Conservation (phyloP, 2,797 vertebrate species). For the Hydrophis major region DNA sequence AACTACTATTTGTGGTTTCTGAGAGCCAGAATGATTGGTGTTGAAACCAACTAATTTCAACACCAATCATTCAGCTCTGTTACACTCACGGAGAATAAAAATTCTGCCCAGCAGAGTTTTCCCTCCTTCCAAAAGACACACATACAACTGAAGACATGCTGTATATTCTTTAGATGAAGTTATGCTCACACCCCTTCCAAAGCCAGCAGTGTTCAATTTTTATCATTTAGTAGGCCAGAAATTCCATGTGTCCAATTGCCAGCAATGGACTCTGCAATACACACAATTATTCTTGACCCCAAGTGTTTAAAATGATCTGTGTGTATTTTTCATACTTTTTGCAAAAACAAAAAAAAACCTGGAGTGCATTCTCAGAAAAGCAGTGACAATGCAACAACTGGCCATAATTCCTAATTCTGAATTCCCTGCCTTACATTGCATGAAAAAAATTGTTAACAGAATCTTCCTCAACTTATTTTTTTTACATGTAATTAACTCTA, state of each 20-base stretch:
- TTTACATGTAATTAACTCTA: background rate
- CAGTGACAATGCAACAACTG: conserved; percentile 66
- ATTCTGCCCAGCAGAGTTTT: conserved; percentile 55
- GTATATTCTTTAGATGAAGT: conserved; percentile 45
- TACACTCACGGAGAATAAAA: conserved; percentile 30
- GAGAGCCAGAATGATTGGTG: conserved; percentile 8
- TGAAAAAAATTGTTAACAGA: conserved; percentile 17
- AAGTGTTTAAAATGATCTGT: conserved; percentile 33
- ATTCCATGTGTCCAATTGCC: conserved; percentile 59
- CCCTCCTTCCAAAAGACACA: conserved; percentile 37
- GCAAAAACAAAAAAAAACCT: background rate
- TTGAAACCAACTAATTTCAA: conserved; percentile 13
- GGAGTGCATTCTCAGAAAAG: conserved; percentile 52
- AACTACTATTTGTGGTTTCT: conserved; percentile 32
- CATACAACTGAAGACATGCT: conserved; percentile 46
- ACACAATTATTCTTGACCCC: conserved; percentile 46
- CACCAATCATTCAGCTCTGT: conserved; percentile 31
- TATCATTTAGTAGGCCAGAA: conserved; percentile 43
- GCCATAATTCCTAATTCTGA: conserved; percentile 54
- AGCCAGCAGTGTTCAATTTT: conserved; percentile 40
- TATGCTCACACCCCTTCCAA: conserved; percentile 21
- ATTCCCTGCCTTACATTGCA: background rate
- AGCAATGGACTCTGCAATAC: conserved; percentile 51
- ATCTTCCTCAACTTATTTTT: background rate
- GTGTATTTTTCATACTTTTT: conserved; percentile 25